Evolutionary conservation across 2,797 vertebrate genomes (phyloP).

Genomic region (Garrulus glandarius): DNA sequence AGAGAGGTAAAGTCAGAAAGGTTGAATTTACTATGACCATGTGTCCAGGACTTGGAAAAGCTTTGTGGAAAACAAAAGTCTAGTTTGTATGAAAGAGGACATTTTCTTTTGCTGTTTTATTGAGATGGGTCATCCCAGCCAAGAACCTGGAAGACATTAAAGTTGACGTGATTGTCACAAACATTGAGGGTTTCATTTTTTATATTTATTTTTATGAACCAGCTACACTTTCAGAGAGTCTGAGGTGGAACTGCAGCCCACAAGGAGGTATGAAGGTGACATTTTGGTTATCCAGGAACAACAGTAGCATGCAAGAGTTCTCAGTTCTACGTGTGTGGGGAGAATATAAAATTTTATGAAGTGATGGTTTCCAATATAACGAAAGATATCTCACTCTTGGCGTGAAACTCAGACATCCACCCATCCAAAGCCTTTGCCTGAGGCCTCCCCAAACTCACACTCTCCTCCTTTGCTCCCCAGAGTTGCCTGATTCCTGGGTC

Average conservation of each 20-base stretch:
- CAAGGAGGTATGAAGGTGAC: not conserved
- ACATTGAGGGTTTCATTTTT: not conserved
- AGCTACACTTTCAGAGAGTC: not conserved
- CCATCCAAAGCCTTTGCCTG: not conserved
- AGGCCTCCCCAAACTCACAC: not conserved
- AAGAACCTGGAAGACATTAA: conserved; percentile 61
- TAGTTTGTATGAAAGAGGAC: conserved; percentile 44
- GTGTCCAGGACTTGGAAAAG: conserved; percentile 12
- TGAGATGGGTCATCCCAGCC: not conserved
- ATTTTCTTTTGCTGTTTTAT: conserved; percentile 25
- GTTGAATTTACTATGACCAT: conserved; percentile 8
- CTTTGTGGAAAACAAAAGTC: conserved; percentile 38
- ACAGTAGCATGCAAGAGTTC: not conserved
- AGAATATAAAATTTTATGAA: conserved; percentile 33
- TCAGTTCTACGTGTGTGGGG: not conserved
- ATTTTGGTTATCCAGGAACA: conserved; percentile 50
- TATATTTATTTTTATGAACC: not conserved
- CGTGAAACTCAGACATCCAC: not conserved
- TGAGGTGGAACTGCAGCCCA: not conserved
- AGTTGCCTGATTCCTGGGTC: not conserved
- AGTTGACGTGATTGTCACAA: conserved; percentile 41
- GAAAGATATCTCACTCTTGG: conserved; percentile 38
- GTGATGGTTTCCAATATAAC: conserved; percentile 34
- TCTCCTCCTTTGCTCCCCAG: not conserved
- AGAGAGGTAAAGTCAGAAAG: not conserved